Conservation (phyloP, 2,888 invertebrate genomes). For the Agrochola macilenta region DNA sequence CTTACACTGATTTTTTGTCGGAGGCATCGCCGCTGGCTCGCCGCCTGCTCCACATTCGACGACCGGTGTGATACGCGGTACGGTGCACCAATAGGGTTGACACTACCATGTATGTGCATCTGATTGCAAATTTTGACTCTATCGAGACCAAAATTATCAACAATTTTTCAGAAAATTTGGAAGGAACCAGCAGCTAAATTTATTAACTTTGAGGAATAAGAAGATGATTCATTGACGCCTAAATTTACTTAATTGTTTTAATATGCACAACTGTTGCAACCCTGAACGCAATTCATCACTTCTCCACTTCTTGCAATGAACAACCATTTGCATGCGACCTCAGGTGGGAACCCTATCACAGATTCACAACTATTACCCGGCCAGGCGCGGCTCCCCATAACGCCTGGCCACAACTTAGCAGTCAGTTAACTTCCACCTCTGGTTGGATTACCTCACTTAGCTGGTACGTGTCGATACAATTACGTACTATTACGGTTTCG, state of each 20-base stretch:
- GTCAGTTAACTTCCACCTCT: constrained; percentile 75
- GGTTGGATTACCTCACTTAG: constrained; percentile 82
- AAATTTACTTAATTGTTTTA: neutral
- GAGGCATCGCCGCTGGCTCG: constrained; percentile 86
- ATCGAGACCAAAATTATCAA: neutral
- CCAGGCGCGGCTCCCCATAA: constrained; percentile 72
- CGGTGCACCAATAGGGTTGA: constrained; percentile 76
- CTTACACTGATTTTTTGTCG: constrained; percentile 90
- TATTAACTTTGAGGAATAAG: neutral
- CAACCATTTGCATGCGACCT: constrained; percentile 27
- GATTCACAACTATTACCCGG: constrained; percentile 78
- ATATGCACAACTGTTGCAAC: neutral
- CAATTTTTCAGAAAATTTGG: neutral
- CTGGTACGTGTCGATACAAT: constrained; percentile 84
- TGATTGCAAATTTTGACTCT: constrained; percentile 8
- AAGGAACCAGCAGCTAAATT: neutral
- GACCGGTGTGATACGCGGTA: constrained; percentile 87
- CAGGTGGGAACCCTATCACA: constrained; percentile 70
- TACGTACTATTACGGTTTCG: constrained; percentile 80
- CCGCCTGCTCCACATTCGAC: constrained; percentile 88
- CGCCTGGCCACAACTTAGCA: constrained; percentile 72
- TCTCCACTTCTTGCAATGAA: neutral
- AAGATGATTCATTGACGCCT: neutral
- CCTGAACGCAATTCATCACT: neutral
- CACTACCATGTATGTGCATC: constrained; percentile 33